phyloP scores from a whole-genome alignment of 1,140 invertebrate genomes.

The Portunus trituberculatus region DNA sequence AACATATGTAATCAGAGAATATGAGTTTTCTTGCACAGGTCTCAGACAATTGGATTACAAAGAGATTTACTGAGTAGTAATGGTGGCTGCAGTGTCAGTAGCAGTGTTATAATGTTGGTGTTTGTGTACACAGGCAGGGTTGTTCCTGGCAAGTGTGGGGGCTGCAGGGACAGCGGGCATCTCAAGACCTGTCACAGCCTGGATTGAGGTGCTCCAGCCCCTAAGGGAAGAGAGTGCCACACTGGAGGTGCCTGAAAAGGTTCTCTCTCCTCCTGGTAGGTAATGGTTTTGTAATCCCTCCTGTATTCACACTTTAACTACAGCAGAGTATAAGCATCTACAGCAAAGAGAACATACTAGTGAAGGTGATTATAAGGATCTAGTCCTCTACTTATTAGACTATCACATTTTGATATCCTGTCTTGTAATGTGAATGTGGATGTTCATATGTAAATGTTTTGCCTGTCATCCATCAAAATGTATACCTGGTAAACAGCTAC shows the following conservation, averaged over 20 bases:
- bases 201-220: not conserved
- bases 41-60: no score
- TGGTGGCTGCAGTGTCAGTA: not conserved
- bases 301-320: no score
- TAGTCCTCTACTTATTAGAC: no score
- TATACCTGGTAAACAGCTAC: no score
- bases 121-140: conserved; percentile 33
- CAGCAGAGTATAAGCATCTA: no score
- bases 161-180: conserved; percentile 15
- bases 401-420: no score
- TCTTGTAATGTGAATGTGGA: no score
- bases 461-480: no score
- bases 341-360: no score
- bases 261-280: conserved; percentile 48
- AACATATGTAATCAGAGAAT: not conserved
- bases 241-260: conserved; percentile 21
- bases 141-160: not conserved
- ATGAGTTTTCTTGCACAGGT: no score
- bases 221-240: not conserved
- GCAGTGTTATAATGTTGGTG: not conserved
- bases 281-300: not conserved
- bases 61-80: not conserved
- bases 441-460: no score
- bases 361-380: no score
- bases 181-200: not conserved